These are phyloP conservation scores for Melieria picta DNA, from an alignment of 2,888 invertebrate genomes.

Conservation along the genomic window DNA sequence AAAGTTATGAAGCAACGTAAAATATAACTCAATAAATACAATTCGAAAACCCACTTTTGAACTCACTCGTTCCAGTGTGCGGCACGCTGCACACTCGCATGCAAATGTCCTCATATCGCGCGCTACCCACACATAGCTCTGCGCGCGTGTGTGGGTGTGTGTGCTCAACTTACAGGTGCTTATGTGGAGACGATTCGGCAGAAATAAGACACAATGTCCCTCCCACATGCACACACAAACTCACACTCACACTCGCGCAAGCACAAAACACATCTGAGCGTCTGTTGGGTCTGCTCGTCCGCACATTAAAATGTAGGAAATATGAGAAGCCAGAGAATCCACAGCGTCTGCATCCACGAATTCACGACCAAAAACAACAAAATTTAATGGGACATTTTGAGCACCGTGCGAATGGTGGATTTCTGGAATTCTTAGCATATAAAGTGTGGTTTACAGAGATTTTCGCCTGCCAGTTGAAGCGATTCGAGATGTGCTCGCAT, in stretches of 20 bases:
- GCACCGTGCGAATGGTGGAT: too few species aligned
- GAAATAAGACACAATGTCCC: constrained; percentile 11
- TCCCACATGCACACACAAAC: neutral
- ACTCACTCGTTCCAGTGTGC: neutral
- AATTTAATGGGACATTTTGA: too few species aligned
- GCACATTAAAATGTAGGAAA: constrained; percentile 1
- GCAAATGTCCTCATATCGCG: neutral
- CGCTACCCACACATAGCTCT: neutral
- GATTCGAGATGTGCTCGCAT: too few species aligned
- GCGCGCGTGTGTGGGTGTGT: neutral
- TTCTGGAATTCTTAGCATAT: too few species aligned
- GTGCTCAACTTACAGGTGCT: constrained; percentile 2
- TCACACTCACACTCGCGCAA: neutral
- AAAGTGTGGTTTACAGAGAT: too few species aligned
- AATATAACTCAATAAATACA: too few species aligned
- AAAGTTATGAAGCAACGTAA: too few species aligned
- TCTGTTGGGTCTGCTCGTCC: neutral
- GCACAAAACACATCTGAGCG: too few species aligned
- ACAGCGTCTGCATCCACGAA: neutral
- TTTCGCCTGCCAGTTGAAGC: too few species aligned
- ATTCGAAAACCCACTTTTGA: too few species aligned
- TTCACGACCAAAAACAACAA: neutral
- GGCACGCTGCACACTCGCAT: neutral
- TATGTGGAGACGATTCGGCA: constrained; percentile 13
- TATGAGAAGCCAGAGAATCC: neutral